Conservation (phyloP, 2,113 vertebrate genomes). For the Cranoglanis bouderius region DNA sequence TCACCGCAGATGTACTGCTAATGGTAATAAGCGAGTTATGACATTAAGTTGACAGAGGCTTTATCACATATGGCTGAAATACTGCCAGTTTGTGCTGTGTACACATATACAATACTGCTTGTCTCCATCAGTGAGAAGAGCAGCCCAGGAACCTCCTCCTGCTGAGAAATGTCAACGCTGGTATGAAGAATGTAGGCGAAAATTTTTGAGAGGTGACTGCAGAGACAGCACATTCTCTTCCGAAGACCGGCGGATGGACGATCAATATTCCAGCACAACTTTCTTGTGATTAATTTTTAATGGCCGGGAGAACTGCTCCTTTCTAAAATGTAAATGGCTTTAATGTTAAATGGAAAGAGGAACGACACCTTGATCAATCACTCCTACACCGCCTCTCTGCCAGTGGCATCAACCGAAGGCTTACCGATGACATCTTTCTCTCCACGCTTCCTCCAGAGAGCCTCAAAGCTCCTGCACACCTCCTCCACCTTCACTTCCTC, state of each 20-base stretch:
- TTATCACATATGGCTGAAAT: not conserved
- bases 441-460: conserved; percentile 41
- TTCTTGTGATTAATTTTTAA: conserved; percentile 71
- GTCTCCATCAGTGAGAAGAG: conserved; percentile 32
- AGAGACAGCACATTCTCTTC: conserved; percentile 61
- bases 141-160: conserved; percentile 43
- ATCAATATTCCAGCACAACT: conserved; percentile 64
- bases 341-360: conserved; percentile 63
- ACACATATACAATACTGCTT: conserved; percentile 3
- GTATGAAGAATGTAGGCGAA: conserved; percentile 56
- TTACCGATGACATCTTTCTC: conserved; percentile 52
- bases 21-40: not conserved
- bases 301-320: conserved; percentile 60
- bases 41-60: not conserved
- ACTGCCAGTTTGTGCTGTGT: conserved; percentile 5
- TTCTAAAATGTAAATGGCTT: conserved; percentile 69
- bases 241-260: conserved; percentile 59
- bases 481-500: conserved; percentile 36
- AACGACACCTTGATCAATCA: conserved; percentile 67
- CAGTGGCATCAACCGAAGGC: conserved; percentile 48
- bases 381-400: conserved; percentile 47
- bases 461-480: conserved; percentile 39
- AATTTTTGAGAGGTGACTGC: conserved; percentile 61
- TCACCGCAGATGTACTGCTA: not conserved
- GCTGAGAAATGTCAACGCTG: conserved; percentile 51